phyloP scores from a whole-genome alignment of 2,797 vertebrate species.

The Helostoma temminkii region DNA sequence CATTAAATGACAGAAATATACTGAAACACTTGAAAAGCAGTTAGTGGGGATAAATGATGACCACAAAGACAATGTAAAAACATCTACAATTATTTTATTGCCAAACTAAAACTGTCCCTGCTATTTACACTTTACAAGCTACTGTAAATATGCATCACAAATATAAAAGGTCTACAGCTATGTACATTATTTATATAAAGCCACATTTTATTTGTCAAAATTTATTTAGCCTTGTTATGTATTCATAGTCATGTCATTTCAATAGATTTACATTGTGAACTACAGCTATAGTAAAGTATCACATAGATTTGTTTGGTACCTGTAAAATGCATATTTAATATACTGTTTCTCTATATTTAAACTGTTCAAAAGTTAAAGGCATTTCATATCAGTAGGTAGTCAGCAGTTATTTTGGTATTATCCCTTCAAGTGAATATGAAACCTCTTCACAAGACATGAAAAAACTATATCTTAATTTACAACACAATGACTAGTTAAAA shows the following conservation, averaged over 20 bases:
- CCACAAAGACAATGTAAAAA: constrained; percentile 76
- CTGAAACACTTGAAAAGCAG: no score
- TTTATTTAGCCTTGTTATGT: constrained; percentile 58
- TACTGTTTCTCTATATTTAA: constrained; percentile 31
- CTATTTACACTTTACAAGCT: constrained; percentile 89
- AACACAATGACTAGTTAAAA: constrained; percentile 44
- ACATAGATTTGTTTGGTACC: constrained; percentile 38
- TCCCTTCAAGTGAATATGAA: constrained; percentile 41
- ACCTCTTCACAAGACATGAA: constrained; percentile 35
- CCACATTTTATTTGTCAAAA: constrained; percentile 65
- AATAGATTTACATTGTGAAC: constrained; percentile 47
- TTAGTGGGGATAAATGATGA: constrained; percentile 40
- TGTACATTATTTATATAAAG: constrained; percentile 84
- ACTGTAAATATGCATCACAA: constrained; percentile 80
- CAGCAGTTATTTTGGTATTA: constrained; percentile 66
- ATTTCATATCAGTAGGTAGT: constrained; percentile 68
- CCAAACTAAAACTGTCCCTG: constrained; percentile 82
- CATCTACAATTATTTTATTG: constrained; percentile 85
- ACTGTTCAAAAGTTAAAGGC: constrained; percentile 46
- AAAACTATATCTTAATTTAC: constrained; percentile 33
- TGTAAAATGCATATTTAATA: constrained; percentile 47
- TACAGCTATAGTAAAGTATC: constrained; percentile 53
- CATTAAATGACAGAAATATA: no score
- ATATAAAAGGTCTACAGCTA: constrained; percentile 84
- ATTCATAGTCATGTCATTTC: constrained; percentile 57